Evolutionary conservation across 2,797 vertebrate genomes (phyloP), one percentile per base, ranked within the genome.

Genomic region (Eleutherodactylus coqui): DNA sequence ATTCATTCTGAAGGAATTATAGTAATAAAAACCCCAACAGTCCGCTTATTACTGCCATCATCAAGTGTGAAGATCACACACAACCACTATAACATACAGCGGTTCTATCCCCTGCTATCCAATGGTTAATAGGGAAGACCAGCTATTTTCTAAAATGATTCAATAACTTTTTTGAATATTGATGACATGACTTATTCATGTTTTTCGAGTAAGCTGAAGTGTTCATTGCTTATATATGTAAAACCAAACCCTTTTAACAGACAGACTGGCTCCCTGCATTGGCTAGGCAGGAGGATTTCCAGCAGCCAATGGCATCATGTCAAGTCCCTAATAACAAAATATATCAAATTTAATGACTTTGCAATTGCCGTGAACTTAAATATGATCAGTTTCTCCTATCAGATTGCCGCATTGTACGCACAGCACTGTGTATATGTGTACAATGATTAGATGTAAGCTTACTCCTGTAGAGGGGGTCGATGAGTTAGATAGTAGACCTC

Each of bases 181-280:
- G 49, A 76, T 76, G 45, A 73, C 24, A 45, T 73, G 41, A 73
- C 13, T 73, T 45, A 73, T 73, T 73, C 45, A 73, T 73, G 41
- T 43, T 43, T 73, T 70, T 45, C n/a, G 38, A 73, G 43, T 24
- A 43, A 27, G 41, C 70, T 45, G 10, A 70, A 41, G n/a, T 73
- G 70, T 27, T 41, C 70, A 45, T 45, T 45, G 70, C 70, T 73
- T 73, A 27, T 73, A 43, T 73, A 73, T 73, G 70, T 45, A 73
- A 43, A 73, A 73, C 41, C 1, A 4, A 72, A 43, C 21, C 69
- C 69, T 73, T 73, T 73, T 73, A 73, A 45, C 38, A 73, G 70
- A 73, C 70, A 73, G 70, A 73, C 70, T 73, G 70, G 70, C 70
- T 73, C 41, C 69, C 70, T 27, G 41, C 41, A 73, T 73, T 73